Conservation (phyloP, 1,140 invertebrate species). For the Brachionus rotundiformis region DNA sequence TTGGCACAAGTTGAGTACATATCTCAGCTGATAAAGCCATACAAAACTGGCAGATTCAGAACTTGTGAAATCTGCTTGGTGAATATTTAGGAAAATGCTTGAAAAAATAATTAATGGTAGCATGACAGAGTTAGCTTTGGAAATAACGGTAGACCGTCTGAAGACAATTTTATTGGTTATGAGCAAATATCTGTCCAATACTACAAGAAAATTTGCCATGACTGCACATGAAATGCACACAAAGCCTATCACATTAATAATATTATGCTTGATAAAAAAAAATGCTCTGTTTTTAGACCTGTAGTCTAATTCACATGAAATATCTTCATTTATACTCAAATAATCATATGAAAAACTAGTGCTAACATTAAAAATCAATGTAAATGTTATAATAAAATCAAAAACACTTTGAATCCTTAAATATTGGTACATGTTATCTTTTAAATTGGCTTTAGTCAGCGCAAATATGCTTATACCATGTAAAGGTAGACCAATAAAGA, state of each 20-base stretch:
- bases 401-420: neutral
- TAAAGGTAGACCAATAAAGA: neutral
- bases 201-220: neutral
- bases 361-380: neutral
- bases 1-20: no score
- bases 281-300: neutral
- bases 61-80: no score
- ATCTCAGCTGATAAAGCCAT: no score
- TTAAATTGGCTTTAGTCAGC: neutral
- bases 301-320: neutral
- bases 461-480: neutral
- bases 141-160: no score
- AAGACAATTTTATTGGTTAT: neutral
- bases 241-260: neutral
- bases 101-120: no score
- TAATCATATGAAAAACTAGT: neutral
- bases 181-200: neutral
- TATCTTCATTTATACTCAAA: neutral
- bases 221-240: neutral
- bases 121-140: no score
- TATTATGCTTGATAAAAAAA: neutral
- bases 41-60: no score
- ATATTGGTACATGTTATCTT: conserved; percentile 12
- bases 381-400: neutral
- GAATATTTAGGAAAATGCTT: no score